Evolutionary conservation across 2,113 vertebrate genomes (phyloP).

Genomic region (Perca flavescens): DNA sequence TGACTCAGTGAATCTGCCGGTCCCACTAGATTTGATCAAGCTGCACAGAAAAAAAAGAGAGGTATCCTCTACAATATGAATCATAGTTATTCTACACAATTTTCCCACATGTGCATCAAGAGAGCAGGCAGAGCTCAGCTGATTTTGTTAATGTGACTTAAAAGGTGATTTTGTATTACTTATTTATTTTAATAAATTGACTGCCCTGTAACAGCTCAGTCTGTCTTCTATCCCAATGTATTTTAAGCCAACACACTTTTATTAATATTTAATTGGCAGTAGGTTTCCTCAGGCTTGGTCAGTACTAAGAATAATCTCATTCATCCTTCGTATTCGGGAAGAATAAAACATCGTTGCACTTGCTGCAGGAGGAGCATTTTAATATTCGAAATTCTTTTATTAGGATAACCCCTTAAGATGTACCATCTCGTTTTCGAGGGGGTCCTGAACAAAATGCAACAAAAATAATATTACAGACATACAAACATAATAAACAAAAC

Average conservation of each 20-base stretch:
- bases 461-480: no score
- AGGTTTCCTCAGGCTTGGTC: slow-evolving; percentile 12
- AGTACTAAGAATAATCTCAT: slow-evolving; percentile 29
- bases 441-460: no score
- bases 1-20: slow-evolving; percentile 55
- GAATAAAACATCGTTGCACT: neutral
- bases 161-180: neutral
- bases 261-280: slow-evolving; percentile 35
- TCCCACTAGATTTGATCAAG: slow-evolving; percentile 48
- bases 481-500: no score
- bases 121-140: no score
- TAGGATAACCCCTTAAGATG: no score
- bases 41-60: neutral
- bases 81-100: slow-evolving; percentile 17
- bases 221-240: neutral
- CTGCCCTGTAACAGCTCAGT: neutral
- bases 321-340: no score
- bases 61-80: neutral
- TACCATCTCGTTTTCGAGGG: no score
- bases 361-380: slow-evolving; percentile 25
- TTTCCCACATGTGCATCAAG: neutral
- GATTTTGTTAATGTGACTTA: no score
- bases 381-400: no score
- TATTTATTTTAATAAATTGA: neutral
- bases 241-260: neutral